These are phyloP conservation scores for Rhaphigaster nebulosa DNA, from an alignment of 2,888 invertebrate genomes.

Conservation along the genomic window DNA sequence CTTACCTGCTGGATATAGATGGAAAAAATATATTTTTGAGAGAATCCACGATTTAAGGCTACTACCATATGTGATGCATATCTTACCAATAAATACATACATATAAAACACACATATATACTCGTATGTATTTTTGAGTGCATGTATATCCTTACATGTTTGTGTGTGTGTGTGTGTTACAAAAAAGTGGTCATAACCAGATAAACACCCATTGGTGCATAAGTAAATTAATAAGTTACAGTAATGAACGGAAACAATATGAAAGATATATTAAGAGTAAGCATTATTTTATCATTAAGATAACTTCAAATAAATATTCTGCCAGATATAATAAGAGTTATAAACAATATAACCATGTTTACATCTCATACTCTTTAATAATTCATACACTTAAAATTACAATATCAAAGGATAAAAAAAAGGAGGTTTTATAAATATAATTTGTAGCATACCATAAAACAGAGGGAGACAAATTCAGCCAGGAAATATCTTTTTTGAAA, in stretches of 20 bases:
- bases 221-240: background rate
- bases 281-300: background rate
- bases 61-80: background rate
- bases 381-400: background rate
- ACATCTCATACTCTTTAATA: background rate
- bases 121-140: too few relatives aligned
- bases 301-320: background rate
- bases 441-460: background rate
- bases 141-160: too few relatives aligned
- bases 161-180: background rate
- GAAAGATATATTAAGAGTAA: background rate
- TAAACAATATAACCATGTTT: background rate
- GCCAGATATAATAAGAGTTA: background rate
- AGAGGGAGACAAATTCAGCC: background rate
- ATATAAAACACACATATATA: too few relatives aligned
- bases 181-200: background rate
- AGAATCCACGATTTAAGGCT: background rate
- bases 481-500: background rate
- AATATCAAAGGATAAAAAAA: background rate
- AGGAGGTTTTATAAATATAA: background rate
- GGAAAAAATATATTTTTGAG: background rate
- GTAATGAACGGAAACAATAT: background rate
- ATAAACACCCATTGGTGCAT: background rate
- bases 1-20: background rate
- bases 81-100: background rate